Conservation (phyloP, 2,888 invertebrate species). For the Drosophila meridiana region DNA sequence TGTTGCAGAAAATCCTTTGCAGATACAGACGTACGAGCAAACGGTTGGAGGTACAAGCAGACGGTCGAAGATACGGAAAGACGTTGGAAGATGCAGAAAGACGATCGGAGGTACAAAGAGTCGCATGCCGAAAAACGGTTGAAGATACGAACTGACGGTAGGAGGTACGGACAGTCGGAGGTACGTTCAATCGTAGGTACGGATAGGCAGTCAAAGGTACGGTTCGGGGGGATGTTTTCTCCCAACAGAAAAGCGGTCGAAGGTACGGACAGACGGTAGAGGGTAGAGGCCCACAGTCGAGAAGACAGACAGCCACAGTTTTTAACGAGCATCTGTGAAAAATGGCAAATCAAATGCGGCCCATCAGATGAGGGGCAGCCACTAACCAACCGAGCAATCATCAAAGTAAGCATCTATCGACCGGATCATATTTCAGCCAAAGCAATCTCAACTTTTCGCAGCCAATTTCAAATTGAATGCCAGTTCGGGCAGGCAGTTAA, state of each 20-base stretch:
- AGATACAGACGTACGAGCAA: too few species aligned
- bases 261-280: not conserved
- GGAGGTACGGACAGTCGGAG: not conserved
- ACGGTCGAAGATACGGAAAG: too few species aligned
- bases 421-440: slow-evolving; percentile 61
- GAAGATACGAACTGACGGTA: too few species aligned
- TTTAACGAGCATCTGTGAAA: slow-evolving; percentile 36
- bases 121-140: too few species aligned
- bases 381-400: slow-evolving; percentile 6
- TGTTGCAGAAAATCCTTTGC: too few species aligned
- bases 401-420: slow-evolving; percentile 13
- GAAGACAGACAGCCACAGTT: not conserved
- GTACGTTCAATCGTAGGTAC: not conserved
- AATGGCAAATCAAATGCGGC: slow-evolving; percentile 43
- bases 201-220: not conserved
- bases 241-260: too few species aligned
- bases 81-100: too few species aligned
- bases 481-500: slow-evolving; percentile 58
- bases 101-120: too few species aligned
- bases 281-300: not conserved
- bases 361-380: slow-evolving; percentile 16
- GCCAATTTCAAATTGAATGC: slow-evolving; percentile 75
- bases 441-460: slow-evolving; percentile 73
- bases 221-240: too few species aligned
- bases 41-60: too few species aligned